A percentile compares a stretch with the other conserved stretches of the same genome.
Conservation (phyloP, 2,888 invertebrate genomes). For the Drosophila subquinaria region DNA sequence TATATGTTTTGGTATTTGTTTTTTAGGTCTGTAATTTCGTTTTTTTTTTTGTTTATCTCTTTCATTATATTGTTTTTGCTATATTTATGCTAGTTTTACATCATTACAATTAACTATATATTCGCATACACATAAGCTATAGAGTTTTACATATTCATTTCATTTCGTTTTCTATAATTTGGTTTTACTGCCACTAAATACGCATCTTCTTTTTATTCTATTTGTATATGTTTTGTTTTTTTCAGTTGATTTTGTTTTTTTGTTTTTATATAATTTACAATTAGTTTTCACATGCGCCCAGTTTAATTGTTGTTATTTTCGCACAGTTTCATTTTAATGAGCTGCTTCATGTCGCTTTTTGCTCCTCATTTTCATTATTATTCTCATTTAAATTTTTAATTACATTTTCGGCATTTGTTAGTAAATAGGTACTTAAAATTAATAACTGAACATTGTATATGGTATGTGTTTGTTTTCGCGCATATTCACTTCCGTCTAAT, state of each 20-base stretch:
- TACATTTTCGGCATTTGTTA: conserved; percentile 69
- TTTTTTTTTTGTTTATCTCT: conserved; percentile 23
- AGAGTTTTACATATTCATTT: conserved; percentile 56
- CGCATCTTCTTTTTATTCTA: conserved; percentile 26
- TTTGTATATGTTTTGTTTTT: conserved; percentile 26
- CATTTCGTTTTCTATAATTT: conserved; percentile 42
- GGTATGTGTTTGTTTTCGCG: conserved; percentile 25
- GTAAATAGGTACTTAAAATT: conserved; percentile 63
- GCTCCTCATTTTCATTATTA: conserved; percentile 58
- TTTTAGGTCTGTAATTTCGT: conserved; percentile 15
- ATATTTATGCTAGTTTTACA: conserved; percentile 73
- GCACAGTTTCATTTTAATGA: conserved; percentile 71
- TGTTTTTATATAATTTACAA: conserved; percentile 68
- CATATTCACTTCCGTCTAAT: conserved; percentile 49
- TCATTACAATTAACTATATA: conserved; percentile 70
- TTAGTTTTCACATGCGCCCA: conserved; percentile 56
- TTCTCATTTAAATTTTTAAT: conserved; percentile 74
- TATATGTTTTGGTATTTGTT: conserved; percentile 39
- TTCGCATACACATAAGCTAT: conserved; percentile 61
- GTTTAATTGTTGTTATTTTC: conserved; percentile 63
- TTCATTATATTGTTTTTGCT: conserved; percentile 49
- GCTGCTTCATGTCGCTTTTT: conserved; percentile 35
- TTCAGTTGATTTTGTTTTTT: conserved; percentile 13
- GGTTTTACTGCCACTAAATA: conserved; percentile 53
- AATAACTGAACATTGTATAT: conserved; percentile 53